Percentiles rank a stretch among this genome's conserved stretches.
Evolutionary conservation across 92 coral and sea anemone genomes (phyloP).

Genomic region (Nematostella vectensis): DNA sequence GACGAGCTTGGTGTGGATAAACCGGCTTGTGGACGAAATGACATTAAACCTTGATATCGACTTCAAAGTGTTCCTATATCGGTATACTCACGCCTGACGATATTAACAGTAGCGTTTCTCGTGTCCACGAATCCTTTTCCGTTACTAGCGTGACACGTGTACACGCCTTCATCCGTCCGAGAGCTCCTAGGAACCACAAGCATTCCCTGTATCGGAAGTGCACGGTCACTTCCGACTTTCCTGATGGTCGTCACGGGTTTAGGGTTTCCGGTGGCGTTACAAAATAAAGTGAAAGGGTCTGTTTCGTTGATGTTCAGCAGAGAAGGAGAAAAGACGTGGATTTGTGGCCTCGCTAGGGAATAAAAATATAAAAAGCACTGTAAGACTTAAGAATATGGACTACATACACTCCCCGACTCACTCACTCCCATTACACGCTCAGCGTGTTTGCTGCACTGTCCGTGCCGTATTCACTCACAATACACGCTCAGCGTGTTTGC

Average conservation of each 20-base stretch:
- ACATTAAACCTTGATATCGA: no score
- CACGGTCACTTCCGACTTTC: slow-evolving; percentile 22
- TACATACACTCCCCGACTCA: no score
- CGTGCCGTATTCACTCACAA: no score
- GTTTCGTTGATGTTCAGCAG: slow-evolving; percentile 55
- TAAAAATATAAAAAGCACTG: not conserved
- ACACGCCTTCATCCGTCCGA: slow-evolving; percentile 44
- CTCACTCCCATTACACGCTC: no score
- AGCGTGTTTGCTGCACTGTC: no score
- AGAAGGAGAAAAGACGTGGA: slow-evolving; percentile 30
- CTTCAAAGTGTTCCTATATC: no score
- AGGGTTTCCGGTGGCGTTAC: slow-evolving; percentile 76
- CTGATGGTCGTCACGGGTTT: slow-evolving; percentile 44
- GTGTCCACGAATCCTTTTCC: slow-evolving; percentile 31
- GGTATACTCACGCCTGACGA: slow-evolving; percentile 54
- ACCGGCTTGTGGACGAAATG: no score
- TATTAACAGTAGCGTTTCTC: slow-evolving; percentile 29
- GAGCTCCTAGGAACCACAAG: slow-evolving; percentile 16
- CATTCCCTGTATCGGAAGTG: slow-evolving; percentile 13
- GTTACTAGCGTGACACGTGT: slow-evolving; percentile 48
- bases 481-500: no score
- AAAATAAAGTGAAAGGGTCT: slow-evolving; percentile 38
- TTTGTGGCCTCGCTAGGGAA: slow-evolving; percentile 37
- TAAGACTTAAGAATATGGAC: not conserved
- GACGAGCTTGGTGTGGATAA: no score